Evolutionary conservation across 2,888 invertebrate species (phyloP), one percentile per base, ranked within the genome.

Genomic region (Sycophila texana): DNA sequence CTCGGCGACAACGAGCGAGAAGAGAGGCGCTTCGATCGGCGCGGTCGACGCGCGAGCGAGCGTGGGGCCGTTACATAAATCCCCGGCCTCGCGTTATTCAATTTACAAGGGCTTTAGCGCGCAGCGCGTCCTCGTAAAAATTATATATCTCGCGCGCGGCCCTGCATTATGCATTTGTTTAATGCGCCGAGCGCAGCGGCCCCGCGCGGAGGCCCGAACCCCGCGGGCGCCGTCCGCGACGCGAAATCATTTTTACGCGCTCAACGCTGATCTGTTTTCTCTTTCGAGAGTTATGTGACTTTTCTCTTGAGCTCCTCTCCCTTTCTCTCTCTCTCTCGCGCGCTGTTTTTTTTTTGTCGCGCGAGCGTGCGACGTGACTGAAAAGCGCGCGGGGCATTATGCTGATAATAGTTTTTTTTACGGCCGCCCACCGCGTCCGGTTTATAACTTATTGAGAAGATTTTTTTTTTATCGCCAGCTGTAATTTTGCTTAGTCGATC

Each of bases 101-200:
- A 83, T 83, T 84, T 83, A 84, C 83, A 81, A 39, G 73, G 81
- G 75, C 74, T 83, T 84, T 84, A 83, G 55, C 68, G 53, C 53
- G 49, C 75, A 70, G 60, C 57, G 4, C 30, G 30, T 13, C 65
- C 70, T 79, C 81, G 79, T 81, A 81, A 81, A 81, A 81, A 79
- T 76, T 79, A 76, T 76, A 79, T 81, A 81, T 79, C 79, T 79
- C 79, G 73, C 63, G 79, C 74, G 74, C 77, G 39, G 60, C 65
- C 66, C 73, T 81, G 81, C 81, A 81, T 81, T 81, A 81, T 81
- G 79, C 76, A 79, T 81, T 77, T 77, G 71, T 79, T 63, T 79
- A 80, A 74, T 77, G 76, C 18, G 79, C 78, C 79, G 78, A 80
- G 79, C 18, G 30, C 53, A 5, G 58, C 53, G 10, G 13, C 2